Base-by-base conservation (phyloP, 2,113 vertebrate genomes). In the Neotragus pygmaeus region DNA sequence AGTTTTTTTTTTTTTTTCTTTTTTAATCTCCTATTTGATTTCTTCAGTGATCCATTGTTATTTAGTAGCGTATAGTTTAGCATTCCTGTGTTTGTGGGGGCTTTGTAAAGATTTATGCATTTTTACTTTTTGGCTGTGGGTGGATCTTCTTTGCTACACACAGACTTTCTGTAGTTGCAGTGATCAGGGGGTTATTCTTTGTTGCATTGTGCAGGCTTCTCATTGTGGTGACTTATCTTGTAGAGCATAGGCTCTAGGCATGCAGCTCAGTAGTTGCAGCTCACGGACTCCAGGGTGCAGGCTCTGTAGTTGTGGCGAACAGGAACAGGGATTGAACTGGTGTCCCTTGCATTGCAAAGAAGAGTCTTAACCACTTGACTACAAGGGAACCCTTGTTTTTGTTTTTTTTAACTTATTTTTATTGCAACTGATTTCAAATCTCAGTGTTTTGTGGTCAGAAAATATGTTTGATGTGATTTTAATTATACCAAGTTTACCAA, bases 221-320 rank as follows among this genome's bases (percentile, higher is more conserved):
- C 39, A 75, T 75, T 25, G 10, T 70, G 70, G 70, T 75, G 23
- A 43, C 70, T 75, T 75, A 27, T 43, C 39, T 27, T 27, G 36
- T 25, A 73, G 21, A 25, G 10, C 70, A 73, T 21, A 43, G 28
- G 70, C 70, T 73, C 21, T 43, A 14, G 36, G 70, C 23, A 7
- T 25, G 21, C 36, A 73, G 21, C 36, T 73, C 70, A 43, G 70
- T 25, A 39, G 70, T 73, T 43, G 10, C 36, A 43, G 36, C 6
- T 73, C 36, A 43, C 6, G 1, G 70, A 43, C 11, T 73, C 5
- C 21, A 73, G 19, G 25, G 70, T 73, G 12, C 70, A 73, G 70
- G 5, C 36, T 73, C 70, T 39, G 11, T 43, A 73, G 5, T 14
- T 25, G 11, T 73, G 70, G 70, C 0, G 0, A 39, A 25, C 3